Conservation (phyloP, 2,797 vertebrate genomes). For the Lutjanus campechanus region DNA sequence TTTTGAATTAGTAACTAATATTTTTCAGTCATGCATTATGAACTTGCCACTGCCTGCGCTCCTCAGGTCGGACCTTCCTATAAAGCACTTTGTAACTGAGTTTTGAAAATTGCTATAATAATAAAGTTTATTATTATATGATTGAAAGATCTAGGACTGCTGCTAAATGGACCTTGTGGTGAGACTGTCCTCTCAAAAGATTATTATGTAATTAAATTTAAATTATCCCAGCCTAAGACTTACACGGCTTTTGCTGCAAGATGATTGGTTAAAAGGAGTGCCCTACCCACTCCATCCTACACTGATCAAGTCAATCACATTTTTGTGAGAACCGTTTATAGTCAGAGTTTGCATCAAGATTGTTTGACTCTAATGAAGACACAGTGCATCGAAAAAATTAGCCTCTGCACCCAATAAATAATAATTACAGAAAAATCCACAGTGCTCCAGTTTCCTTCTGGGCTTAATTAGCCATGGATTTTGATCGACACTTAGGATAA, state of each 20-base stretch:
- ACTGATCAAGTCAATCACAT: slow-evolving; percentile 10
- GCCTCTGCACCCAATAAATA: slow-evolving; percentile 37
- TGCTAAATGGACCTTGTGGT: too few relatives aligned
- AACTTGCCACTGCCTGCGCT: too few relatives aligned
- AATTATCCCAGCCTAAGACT: not conserved
- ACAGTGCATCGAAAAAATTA: not conserved
- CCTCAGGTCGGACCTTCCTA: too few relatives aligned
- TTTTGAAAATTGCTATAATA: too few relatives aligned
- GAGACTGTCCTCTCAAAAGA: too few relatives aligned
- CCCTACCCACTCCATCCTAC: not conserved
- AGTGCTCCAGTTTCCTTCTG: slow-evolving; percentile 28
- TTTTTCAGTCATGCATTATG: too few relatives aligned
- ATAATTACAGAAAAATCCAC: slow-evolving; percentile 41
- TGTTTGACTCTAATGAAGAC: slow-evolving; percentile 14
- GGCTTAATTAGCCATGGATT: slow-evolving; percentile 42
- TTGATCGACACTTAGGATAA: slow-evolving; percentile 38
- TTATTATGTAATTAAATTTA: not conserved
- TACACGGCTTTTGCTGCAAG: not conserved
- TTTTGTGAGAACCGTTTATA: not conserved
- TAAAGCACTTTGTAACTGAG: too few relatives aligned
- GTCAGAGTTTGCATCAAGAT: not conserved
- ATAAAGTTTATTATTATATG: too few relatives aligned
- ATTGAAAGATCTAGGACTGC: too few relatives aligned
- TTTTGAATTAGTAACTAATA: too few relatives aligned
- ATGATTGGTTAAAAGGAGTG: not conserved